Evolutionary conservation across 2,888 invertebrate species (phyloP).

Genomic region (Mystacides longicornis): DNA sequence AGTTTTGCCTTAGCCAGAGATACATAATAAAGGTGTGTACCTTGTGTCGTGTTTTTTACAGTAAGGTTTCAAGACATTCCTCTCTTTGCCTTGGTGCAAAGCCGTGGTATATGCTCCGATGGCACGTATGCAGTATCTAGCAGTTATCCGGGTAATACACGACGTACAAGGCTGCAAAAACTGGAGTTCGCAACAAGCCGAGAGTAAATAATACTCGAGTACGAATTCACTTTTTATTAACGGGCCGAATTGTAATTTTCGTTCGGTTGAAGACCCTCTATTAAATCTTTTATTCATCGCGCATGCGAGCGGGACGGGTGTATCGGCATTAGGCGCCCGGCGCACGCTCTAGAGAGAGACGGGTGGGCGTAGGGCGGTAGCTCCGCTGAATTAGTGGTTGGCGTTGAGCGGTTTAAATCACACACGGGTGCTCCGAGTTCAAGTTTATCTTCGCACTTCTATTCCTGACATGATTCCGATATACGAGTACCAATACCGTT

Average conservation of each 20-base stretch:
- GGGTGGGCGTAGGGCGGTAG: slow-evolving; percentile 24
- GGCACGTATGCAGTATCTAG: no score
- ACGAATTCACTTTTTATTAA: slow-evolving; percentile 1
- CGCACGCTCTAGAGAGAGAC: slow-evolving; percentile 15
- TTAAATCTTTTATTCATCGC: slow-evolving; percentile 2
- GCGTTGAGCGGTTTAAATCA: slow-evolving; percentile 14
- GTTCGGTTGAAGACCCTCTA: slow-evolving; percentile 4
- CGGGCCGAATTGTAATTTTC: neutral
- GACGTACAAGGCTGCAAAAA: no score
- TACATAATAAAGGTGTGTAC: no score
- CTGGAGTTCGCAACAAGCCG: no score
- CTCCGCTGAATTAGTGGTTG: slow-evolving; percentile 21
- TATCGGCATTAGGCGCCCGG: neutral
- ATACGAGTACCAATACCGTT: neutral
- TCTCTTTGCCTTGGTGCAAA: no score
- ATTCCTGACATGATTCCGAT: slow-evolving; percentile 6
- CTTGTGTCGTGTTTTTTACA: no score
- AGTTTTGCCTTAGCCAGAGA: no score
- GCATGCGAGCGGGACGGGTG: no score
- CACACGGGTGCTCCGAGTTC: slow-evolving; percentile 7
- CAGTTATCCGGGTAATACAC: no score
- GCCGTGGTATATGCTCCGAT: no score
- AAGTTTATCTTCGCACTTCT: slow-evolving; percentile 15
- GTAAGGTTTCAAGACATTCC: no score
- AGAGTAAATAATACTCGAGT: slow-evolving; percentile 1